Evolutionary conservation across 2,888 invertebrate species (phyloP).

Genomic region (Dendrolimus pini): DNA sequence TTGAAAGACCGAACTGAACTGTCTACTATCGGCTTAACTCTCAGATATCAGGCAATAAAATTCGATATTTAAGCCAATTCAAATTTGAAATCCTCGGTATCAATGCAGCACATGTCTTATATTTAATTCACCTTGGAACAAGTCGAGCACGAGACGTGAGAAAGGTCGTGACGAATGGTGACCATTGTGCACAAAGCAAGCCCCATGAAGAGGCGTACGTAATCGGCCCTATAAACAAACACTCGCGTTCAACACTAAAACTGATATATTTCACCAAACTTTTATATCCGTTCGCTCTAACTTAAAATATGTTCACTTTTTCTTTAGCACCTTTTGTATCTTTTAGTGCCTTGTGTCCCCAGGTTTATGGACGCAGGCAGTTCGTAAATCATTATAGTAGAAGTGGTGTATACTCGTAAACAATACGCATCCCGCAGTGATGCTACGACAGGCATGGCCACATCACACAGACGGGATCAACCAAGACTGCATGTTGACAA

Average conservation of each 20-base stretch:
- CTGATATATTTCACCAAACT: constrained; percentile 73
- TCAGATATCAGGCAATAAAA: no score
- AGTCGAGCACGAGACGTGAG: constrained; percentile 24
- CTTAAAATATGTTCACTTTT: constrained; percentile 72
- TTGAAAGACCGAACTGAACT: no score
- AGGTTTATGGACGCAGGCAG: constrained; percentile 68
- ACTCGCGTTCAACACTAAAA: constrained; percentile 64
- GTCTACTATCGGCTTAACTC: no score
- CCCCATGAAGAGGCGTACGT: constrained; percentile 58
- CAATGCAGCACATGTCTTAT: constrained; percentile 1
- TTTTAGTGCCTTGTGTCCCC: constrained; percentile 73
- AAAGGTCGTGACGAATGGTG: constrained; percentile 43
- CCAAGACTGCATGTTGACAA: no score
- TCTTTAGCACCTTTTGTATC: constrained; percentile 76
- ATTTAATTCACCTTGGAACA: constrained; percentile 10
- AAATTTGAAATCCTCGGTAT: no score
- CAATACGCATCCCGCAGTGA: constrained; percentile 57
- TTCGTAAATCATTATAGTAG: constrained; percentile 75
- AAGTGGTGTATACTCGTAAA: constrained; percentile 67
- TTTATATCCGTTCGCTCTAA: constrained; percentile 70
- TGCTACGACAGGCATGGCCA: constrained; percentile 3
- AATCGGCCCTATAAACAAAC: constrained; percentile 70
- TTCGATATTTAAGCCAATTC: no score
- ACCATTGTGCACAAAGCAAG: constrained; percentile 31
- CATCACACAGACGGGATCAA: no score